Conservation (phyloP, 2,113 vertebrate species). For the Onychorhynchus coronatus region DNA sequence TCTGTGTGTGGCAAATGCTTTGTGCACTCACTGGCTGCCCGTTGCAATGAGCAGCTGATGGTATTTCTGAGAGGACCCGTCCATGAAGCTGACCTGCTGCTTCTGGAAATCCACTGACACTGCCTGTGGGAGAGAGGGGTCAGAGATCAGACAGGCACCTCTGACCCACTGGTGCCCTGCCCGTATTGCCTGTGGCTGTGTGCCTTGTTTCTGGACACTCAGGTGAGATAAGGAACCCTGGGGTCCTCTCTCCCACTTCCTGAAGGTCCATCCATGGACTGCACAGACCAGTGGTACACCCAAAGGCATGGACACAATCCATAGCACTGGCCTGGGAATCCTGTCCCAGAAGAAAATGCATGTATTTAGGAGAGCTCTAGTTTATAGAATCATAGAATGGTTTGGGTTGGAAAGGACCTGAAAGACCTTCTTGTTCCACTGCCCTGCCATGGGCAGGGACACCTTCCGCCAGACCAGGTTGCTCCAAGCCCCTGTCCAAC, state of each 20-base stretch:
- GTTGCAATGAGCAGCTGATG: constrained; percentile 83
- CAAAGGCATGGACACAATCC: background rate
- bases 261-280: background rate
- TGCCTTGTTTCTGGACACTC: background rate
- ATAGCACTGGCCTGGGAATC: background rate
- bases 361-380: background rate
- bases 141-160: background rate
- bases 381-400: background rate
- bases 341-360: rapidly evolving
- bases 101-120: constrained; percentile 67
- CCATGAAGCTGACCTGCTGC: constrained; percentile 71
- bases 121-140: constrained; percentile 65
- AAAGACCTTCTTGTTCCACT: background rate
- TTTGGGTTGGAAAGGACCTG: background rate
- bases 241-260: background rate
- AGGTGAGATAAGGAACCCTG: background rate
- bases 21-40: constrained; percentile 77
- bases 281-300: background rate
- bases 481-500: background rate
- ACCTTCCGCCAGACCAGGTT: background rate
- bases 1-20: background rate
- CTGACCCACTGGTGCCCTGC: background rate
- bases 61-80: constrained; percentile 76
- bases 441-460: background rate
- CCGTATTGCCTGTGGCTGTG: background rate